Evolutionary conservation across 1,140 invertebrate species (phyloP), one percentile per base, ranked within the genome.

Genomic region (Tetramorium parvispinum): DNA sequence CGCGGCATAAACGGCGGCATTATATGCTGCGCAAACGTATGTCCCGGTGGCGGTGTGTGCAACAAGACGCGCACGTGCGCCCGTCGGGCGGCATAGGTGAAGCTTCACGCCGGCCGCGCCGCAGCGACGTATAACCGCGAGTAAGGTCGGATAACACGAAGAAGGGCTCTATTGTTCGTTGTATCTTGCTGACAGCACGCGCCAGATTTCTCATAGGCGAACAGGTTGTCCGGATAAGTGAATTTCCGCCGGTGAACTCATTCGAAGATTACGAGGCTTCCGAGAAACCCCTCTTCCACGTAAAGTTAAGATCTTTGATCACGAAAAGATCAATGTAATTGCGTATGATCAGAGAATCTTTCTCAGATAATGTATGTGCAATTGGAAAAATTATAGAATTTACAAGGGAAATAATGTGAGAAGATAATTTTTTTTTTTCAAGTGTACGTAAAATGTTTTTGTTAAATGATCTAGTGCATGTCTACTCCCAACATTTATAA

Each of bases 1-100:
- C 91, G 37, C 87, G 51, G 92, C 92, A 93, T 93, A 92, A 93
- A 81, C 85, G 88, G 21, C 73, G 78, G 49, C 85, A 79, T 90
- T 89, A 89, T 90, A 55, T 71, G 51, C 63, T 71, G 51, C 63
- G 55, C 43, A 57, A 68, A 71, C 21, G 85, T 46, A 46, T 66
- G 65, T 32, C 27, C 27, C 5, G n/a, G 32, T 4, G 32, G 32
- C 32, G 32, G 61, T 49, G 55, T 49, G 49, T 82, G 70, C 21
- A n/a, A 27, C 37, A 32, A 32, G 63, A 16, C 3, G 13, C n/a
- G 53, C 32, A 78, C 68, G 79, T 27, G 71, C 49, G 40, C 49
- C n/a, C 51, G 24, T 51, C 78, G 70, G 57, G 68, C 82, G 51
- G 4, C 82, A 24, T 32, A 81, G 68, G 75, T 76, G 87, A 51